Evolutionary conservation across 1,140 invertebrate genomes (phyloP), one percentile per base, ranked within the genome.

Genomic region (Hylaeus volcanicus): DNA sequence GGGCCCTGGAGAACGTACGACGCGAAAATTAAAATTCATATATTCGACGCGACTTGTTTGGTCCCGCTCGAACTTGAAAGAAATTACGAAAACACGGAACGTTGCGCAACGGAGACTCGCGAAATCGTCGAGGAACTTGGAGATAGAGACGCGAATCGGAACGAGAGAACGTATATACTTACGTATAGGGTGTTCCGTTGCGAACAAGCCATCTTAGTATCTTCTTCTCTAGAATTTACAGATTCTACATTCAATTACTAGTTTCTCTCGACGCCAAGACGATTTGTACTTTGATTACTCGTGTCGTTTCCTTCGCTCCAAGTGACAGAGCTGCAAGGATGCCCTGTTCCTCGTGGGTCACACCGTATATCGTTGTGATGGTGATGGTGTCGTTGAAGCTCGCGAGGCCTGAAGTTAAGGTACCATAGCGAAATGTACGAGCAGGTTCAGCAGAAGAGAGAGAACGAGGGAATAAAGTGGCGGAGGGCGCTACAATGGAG

Each of bases 391-490:
- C 85, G 87, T 88, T 86, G 90, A 88, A 80, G 73, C 73, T 82
- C 82, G 73, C 88, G 80, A 84, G 84, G 83, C 81, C 86, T 84
- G 85, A 87, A 85, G 85, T 85, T 87, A 84, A 87, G 81, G 85
- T 86, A 86, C 83, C 85, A 79, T 82, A 76, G 83, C 70, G 86
- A 89, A 86, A 91, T 92, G 88, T 91, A 91, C 86, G 86, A 85
- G 83, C 60, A 89, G 83, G 86, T 90, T 90, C 76, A 86, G 81
- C 72, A 88, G 89, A 88, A 88, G 85, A 88, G 89, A 89, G 89
- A 88, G 90, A 90, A 90, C 90, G 91, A 89, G 85, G 88, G 89
- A 92, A 92, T 93, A 92, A 93, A 93, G 89, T 91, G 88, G 88
- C 81, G 84, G 84, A 92, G 88, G 88, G 88, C 86, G 90, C 85